A percentile compares a stretch with the other conserved stretches of the same genome.
phyloP scores from a whole-genome alignment of 2,113 vertebrate species.

The Xenopus laevis region DNA sequence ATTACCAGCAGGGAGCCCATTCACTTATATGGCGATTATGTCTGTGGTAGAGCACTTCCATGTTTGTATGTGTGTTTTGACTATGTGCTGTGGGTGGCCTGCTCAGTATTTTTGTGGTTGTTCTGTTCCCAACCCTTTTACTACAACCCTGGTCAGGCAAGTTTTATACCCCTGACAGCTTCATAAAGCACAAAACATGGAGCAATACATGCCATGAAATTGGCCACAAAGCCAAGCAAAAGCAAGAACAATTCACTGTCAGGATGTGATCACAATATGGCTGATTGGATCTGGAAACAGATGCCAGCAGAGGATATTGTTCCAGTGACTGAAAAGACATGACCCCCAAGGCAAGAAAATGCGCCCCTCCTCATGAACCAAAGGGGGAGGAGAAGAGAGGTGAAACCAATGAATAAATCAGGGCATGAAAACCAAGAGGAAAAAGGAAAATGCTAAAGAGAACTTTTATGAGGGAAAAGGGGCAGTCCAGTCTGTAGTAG shows the following conservation, averaged over 20 bases:
- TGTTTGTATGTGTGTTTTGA: conserved; percentile 33
- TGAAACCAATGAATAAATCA: conserved; percentile 99
- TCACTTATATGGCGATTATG: conserved; percentile 49
- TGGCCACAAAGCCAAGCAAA: conserved; percentile 83
- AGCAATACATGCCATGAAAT: conserved; percentile 86
- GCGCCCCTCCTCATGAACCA: conserved; percentile 72
- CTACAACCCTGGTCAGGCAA: conserved; percentile 77
- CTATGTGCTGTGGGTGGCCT: conserved; percentile 74
- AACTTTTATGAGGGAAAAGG: conserved; percentile 71
- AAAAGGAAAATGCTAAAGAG: conserved; percentile 87
- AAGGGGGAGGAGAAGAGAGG: conserved; percentile 75
- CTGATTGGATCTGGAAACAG: conserved; percentile 83
- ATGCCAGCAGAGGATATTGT: conserved; percentile 79
- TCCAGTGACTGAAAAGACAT: conserved; percentile 79
- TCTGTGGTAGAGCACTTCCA: conserved; percentile 28
- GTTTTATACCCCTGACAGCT: conserved; percentile 87
- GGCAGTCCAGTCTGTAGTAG: conserved; percentile 62
- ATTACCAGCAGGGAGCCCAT: conserved; percentile 52
- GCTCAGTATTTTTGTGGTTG: conserved; percentile 64
- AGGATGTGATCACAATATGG: conserved; percentile 86
- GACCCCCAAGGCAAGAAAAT: conserved; percentile 76
- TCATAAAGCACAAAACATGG: conserved; percentile 84
- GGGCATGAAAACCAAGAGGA: conserved; percentile 77
- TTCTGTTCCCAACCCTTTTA: conserved; percentile 85
- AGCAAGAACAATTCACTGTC: conserved; percentile 79